Conservation (phyloP, 2,113 vertebrate genomes). For the Chamaea fasciata region DNA sequence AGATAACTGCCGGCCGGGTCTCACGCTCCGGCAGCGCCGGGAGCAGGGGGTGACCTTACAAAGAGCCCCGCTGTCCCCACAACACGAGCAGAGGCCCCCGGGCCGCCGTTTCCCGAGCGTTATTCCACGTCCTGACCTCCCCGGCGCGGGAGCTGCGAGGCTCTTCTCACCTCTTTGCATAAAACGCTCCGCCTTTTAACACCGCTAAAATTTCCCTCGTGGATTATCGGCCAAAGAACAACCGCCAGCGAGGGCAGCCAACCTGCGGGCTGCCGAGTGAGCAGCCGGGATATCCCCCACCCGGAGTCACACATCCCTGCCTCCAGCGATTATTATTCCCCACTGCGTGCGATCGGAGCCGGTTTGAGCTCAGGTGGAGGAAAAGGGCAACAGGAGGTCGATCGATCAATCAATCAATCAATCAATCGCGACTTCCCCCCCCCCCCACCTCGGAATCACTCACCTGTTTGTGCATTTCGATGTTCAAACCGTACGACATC, state of each 20-base stretch:
- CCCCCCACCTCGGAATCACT: conserved; percentile 27
- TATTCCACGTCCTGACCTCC: neutral
- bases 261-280: neutral
- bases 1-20: conserved; percentile 1
- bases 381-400: neutral
- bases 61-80: neutral
- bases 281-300: neutral
- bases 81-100: neutral
- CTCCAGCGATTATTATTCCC: neutral
- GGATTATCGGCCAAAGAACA: too few relatives aligned
- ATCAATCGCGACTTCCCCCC: neutral
- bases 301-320: neutral
- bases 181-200: neutral
- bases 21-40: neutral
- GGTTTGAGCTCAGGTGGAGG: neutral
- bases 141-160: too few relatives aligned
- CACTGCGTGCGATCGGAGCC: neutral
- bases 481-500: conserved; percentile 98
- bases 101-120: too few relatives aligned
- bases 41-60: neutral
- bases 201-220: rapidly evolving
- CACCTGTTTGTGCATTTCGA: conserved; percentile 99
- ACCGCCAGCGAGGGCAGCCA: rapidly evolving
- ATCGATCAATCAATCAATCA: neutral
- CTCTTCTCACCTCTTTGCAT: neutral